Conservation (phyloP, 2,113 vertebrate species). For the Callaeas wilsoni region DNA sequence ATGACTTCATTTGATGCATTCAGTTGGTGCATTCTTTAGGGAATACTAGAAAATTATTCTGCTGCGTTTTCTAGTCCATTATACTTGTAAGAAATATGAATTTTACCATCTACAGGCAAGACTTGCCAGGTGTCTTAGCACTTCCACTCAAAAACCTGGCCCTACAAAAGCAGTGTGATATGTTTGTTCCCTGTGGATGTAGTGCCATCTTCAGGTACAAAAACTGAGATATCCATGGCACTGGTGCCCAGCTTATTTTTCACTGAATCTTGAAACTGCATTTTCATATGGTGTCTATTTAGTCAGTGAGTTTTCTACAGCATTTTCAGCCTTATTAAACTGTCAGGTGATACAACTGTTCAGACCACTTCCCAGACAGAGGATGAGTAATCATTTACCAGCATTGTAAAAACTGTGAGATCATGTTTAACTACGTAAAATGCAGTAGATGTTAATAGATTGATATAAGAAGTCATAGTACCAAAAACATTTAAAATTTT, state of each 20-base stretch:
- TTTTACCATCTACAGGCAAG: background rate
- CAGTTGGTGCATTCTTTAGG: background rate
- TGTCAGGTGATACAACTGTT: background rate
- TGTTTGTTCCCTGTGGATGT: background rate
- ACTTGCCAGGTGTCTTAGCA: background rate
- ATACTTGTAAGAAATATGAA: background rate
- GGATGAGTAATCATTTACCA: background rate
- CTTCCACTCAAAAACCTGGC: background rate
- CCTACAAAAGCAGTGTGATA: background rate
- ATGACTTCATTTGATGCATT: background rate
- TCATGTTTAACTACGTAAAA: background rate
- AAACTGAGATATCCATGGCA: background rate
- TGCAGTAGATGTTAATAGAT: background rate
- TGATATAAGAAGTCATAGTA: background rate
- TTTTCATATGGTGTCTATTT: background rate
- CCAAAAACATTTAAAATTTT: background rate
- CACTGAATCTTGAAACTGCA: background rate
- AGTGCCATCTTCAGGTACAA: conserved; percentile 35
- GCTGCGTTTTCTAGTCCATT: background rate
- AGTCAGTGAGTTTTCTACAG: background rate
- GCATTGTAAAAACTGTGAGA: background rate
- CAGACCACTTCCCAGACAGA: background rate
- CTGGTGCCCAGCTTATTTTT: background rate
- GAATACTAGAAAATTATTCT: background rate
- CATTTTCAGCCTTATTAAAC: background rate